Evolutionary conservation across 1,140 invertebrate species (phyloP).

Genomic region (Pomacea maculata): DNA sequence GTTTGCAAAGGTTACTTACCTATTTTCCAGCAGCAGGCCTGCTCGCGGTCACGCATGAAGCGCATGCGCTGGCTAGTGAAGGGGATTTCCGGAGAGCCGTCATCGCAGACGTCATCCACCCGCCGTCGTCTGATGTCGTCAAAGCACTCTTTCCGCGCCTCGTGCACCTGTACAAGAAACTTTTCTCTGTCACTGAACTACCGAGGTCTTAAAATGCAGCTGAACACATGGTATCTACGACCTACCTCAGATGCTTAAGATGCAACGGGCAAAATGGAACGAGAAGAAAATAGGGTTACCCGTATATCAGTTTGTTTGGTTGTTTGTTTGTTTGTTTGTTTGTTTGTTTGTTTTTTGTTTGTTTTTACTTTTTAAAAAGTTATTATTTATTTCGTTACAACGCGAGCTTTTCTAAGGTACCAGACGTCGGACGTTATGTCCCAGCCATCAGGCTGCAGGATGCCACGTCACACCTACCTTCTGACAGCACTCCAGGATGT

Average conservation of each 20-base stretch:
- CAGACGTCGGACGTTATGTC: too few species aligned
- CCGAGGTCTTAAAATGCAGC: neutral
- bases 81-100: slow-evolving; percentile 43
- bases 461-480: slow-evolving; percentile 23
- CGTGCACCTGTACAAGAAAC: neutral
- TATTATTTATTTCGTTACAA: too few species aligned
- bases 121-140: slow-evolving; percentile 41
- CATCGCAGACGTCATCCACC: slow-evolving; percentile 50
- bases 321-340: too few species aligned
- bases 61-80: slow-evolving; percentile 28
- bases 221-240: neutral
- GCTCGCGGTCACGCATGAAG: slow-evolving; percentile 38
- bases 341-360: too few species aligned
- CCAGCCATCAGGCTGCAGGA: too few species aligned
- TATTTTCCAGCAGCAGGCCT: slow-evolving; percentile 48
- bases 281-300: too few species aligned
- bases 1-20: slow-evolving; percentile 33
- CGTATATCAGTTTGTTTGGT: too few species aligned
- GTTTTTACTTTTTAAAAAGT: too few species aligned
- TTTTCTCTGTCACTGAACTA: neutral
- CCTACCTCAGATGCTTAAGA: too few species aligned
- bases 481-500: slow-evolving; percentile 37
- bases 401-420: too few species aligned
- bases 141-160: slow-evolving; percentile 39
- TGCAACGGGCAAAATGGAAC: too few species aligned